Evolutionary conservation across 2,888 invertebrate species (phyloP).

Genomic region (Alsophila aescularia): DNA sequence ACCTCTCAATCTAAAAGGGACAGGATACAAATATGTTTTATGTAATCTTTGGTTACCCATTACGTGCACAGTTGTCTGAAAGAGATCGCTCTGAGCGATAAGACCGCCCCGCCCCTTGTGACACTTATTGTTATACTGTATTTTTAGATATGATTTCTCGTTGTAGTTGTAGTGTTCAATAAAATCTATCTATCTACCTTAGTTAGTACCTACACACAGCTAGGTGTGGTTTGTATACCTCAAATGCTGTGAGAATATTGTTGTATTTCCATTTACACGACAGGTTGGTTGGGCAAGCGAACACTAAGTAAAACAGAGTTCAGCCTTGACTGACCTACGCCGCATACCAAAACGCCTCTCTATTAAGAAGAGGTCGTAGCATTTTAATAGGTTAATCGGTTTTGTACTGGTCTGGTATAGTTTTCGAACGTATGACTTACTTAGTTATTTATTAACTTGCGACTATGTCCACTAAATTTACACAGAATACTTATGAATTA

Average conservation of each 20-base stretch:
- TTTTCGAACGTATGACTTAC: background rate
- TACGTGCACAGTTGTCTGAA: no score
- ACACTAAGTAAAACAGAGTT: conserved; percentile 29
- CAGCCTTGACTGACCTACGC: conserved; percentile 39
- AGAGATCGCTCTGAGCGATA: no score
- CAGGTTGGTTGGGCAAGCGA: conserved; percentile 43
- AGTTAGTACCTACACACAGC: conserved; percentile 8
- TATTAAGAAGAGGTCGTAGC: conserved; percentile 32
- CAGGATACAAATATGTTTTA: background rate
- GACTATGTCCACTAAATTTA: no score
- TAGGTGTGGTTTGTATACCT: conserved; percentile 36
- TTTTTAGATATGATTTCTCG: no score
- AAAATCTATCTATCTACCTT: no score
- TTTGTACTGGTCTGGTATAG: background rate
- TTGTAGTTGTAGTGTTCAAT: no score
- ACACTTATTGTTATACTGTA: no score
- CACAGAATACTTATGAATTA: no score
- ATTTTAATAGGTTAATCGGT: conserved; percentile 30
- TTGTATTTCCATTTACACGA: conserved; percentile 38
- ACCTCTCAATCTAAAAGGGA: no score
- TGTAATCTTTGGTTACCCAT: background rate
- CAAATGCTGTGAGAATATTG: conserved; percentile 37
- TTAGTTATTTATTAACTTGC: background rate
- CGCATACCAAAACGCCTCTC: conserved; percentile 40
- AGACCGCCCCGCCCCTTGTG: no score